Evolutionary conservation across 2,797 vertebrate genomes (phyloP).

Genomic region (Crenichthys baileyi): DNA sequence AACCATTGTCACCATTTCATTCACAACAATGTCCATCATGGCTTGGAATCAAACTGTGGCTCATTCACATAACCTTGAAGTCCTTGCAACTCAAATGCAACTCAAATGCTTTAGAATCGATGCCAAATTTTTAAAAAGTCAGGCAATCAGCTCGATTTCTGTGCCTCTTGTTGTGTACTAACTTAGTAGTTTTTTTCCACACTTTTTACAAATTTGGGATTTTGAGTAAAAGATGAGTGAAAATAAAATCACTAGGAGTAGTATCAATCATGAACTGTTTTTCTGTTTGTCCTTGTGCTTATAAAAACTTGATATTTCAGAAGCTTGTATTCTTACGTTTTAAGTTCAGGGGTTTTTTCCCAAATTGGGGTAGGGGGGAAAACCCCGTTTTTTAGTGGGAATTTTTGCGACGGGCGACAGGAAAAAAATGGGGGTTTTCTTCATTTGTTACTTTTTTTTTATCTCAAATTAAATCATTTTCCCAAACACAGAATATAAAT

Average conservation of each 20-base stretch:
- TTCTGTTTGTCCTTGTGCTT: neutral
- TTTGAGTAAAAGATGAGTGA: neutral
- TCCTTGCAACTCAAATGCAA: neutral
- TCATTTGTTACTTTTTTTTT: conserved; percentile 65
- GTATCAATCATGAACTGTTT: neutral
- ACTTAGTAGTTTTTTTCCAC: too few relatives aligned
- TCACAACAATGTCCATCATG: neutral
- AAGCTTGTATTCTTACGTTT: conserved; percentile 35
- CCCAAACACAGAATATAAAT: conserved; percentile 81
- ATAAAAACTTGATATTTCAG: conserved; percentile 7
- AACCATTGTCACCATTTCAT: neutral
- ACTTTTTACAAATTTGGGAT: neutral
- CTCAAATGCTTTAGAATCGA: neutral
- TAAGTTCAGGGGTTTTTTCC: conserved; percentile 25
- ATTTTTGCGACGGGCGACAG: conserved; percentile 61
- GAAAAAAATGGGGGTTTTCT: conserved; percentile 63
- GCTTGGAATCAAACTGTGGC: neutral
- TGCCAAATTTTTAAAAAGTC: neutral
- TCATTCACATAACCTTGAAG: neutral
- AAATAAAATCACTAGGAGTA: too few relatives aligned
- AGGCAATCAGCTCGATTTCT: neutral
- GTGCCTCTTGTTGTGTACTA: too few relatives aligned
- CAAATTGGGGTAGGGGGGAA: conserved; percentile 26
- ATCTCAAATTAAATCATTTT: conserved; percentile 80
- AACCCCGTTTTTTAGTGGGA: conserved; percentile 30